phyloP scores from a whole-genome alignment of 2,888 invertebrate species.

The Agrypnus murinus region DNA sequence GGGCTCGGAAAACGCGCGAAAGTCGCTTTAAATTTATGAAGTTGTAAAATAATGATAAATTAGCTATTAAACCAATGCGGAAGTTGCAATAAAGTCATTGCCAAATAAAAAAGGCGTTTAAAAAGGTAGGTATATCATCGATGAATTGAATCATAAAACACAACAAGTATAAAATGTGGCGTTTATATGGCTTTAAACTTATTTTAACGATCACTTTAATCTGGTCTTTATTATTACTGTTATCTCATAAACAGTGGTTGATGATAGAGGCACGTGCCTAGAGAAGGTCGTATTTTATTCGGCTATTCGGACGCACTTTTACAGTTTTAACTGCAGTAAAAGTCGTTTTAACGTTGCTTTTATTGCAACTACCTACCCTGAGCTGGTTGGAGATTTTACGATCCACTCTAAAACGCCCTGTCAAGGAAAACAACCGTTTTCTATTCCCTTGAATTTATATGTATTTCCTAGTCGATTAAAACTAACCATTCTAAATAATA shows the following conservation, averaged over 20 bases:
- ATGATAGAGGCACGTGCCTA: constrained; percentile 64
- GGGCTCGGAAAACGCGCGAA: constrained; percentile 58
- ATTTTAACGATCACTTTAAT: constrained; percentile 71
- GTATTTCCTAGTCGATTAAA: constrained; percentile 37
- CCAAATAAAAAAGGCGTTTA: constrained; percentile 46
- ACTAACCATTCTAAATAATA: constrained; percentile 10
- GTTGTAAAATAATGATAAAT: constrained; percentile 45
- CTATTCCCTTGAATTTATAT: constrained; percentile 46
- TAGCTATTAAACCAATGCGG: constrained; percentile 38
- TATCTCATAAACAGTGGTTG: constrained; percentile 67
- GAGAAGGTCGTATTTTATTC: constrained; percentile 68
- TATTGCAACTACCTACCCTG: constrained; percentile 70
- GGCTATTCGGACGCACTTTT: constrained; percentile 70
- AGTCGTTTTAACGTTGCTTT: constrained; percentile 71
- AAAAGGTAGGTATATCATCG: constrained; percentile 65
- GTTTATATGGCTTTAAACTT: constrained; percentile 69
- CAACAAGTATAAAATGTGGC: constrained; percentile 66
- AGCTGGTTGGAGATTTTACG: constrained; percentile 60
- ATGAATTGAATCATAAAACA: constrained; percentile 68
- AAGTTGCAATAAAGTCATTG: constrained; percentile 49
- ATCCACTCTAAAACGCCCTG: constrained; percentile 51
- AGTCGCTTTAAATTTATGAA: constrained; percentile 41
- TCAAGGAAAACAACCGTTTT: constrained; percentile 49
- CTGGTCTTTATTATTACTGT: constrained; percentile 70
- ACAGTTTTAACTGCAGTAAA: constrained; percentile 72